Base-by-base conservation (phyloP, 2,888 invertebrate genomes). In the Epistrophella euchroma region DNA sequence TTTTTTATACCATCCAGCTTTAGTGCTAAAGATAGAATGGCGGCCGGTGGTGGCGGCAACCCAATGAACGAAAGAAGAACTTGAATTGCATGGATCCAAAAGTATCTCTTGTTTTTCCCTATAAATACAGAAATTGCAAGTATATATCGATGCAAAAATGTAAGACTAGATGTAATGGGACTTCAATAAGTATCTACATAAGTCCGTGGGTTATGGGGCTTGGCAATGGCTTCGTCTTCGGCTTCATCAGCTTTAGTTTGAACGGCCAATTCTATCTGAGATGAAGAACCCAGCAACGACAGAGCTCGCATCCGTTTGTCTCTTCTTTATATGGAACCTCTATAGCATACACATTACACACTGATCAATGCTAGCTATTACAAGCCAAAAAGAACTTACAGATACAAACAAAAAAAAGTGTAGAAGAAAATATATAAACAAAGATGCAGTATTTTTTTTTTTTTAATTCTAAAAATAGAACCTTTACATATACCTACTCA, bases 141-240 rank as follows among this genome's bases (percentile, higher is more conserved):
- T 19, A 35, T 11, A 45, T 40, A 17, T 43, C 28, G 47, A 64
- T 47, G 32, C 28, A 17, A 45, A 45, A 19, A 64, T 62, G 32
- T 47, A 28, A 32, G 64, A 47, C 45, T 47, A 7, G 45, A 11
- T 47, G 40, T 22, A 37, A 32, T 64, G 17, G 28, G 13, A 37
- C 15, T 73, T 55, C 28, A 77, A 47, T 45, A 73, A 70, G 83
- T 50, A 78, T 74, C 78, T 78, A n/a, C n/a, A n/a, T n/a, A 78
- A 83, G 70, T 70, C 74, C 64, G 83, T 83, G 83, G 78, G 78
- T 74, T 83, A 83, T 83, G 77, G 66, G 58, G 45, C 52, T 70
- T 50, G 72, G 58, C 66, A 60, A 40, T 71, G 68, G 52, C 43
- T 45, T 64, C 50, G 50, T 50, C 50, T 50, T 25, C 15, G 50